Conservation (phyloP, 1,140 invertebrate genomes). For the Archegozetes longisetosus region DNA sequence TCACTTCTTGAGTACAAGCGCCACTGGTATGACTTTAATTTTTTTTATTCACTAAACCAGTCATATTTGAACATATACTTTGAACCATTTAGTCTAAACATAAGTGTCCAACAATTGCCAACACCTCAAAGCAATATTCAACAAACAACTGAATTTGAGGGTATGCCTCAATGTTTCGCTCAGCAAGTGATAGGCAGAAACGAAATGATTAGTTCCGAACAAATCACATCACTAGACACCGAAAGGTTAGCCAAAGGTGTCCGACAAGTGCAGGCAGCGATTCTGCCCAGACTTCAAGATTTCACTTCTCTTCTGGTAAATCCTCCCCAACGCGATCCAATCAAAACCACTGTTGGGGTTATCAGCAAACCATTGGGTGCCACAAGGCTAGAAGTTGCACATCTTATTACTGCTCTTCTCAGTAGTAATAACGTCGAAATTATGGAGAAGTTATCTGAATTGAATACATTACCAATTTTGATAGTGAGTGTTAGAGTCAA, state of each 20-base stretch:
- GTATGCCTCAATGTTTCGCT: slow-evolving; percentile 6
- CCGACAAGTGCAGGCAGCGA: slow-evolving; percentile 39
- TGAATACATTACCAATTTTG: slow-evolving; percentile 43
- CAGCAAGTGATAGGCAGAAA: background rate
- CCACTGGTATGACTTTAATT: slow-evolving; percentile 5
- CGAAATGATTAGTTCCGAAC: slow-evolving; percentile 28
- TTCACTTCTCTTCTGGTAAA: slow-evolving; percentile 51
- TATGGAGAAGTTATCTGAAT: slow-evolving; percentile 33
- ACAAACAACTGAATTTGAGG: background rate
- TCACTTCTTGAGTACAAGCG: slow-evolving; percentile 10
- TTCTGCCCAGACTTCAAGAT: slow-evolving; percentile 47
- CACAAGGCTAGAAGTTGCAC: slow-evolving; percentile 53
- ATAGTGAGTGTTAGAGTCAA: slow-evolving; percentile 35
- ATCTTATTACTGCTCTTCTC: slow-evolving; percentile 50
- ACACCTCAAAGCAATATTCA: background rate
- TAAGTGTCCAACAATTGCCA: background rate
- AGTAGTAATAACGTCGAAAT: slow-evolving; percentile 45
- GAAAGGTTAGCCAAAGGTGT: slow-evolving; percentile 38
- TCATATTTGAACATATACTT: background rate
- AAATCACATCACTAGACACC: slow-evolving; percentile 28
- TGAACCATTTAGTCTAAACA: background rate
- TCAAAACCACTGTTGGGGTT: slow-evolving; percentile 44
- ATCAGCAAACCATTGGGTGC: slow-evolving; percentile 56
- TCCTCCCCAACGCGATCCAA: slow-evolving; percentile 46
- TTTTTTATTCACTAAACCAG: background rate